Evolutionary conservation across 2,797 vertebrate genomes (phyloP).

Genomic region (Stomatorhinus walkeri): DNA sequence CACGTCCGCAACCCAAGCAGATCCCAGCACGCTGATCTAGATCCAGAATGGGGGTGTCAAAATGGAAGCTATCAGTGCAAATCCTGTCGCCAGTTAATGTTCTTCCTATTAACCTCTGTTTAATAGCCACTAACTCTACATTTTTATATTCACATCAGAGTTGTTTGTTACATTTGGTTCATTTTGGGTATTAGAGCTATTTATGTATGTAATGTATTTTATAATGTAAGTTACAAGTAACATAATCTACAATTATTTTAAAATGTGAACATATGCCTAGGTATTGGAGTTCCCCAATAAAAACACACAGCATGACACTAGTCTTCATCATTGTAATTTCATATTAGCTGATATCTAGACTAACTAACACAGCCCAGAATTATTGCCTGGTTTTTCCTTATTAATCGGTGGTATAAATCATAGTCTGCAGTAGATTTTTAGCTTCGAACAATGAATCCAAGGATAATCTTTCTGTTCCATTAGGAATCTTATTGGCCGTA

Average conservation of each 20-base stretch:
- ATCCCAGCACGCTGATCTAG: background rate
- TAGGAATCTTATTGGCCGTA: background rate
- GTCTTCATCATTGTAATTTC: background rate
- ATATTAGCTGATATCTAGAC: background rate
- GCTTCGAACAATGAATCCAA: background rate
- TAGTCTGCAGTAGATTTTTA: background rate
- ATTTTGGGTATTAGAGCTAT: background rate
- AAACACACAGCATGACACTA: background rate
- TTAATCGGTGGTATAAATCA: background rate
- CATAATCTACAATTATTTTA: background rate
- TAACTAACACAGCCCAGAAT: background rate
- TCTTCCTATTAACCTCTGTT: background rate
- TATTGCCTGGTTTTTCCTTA: background rate
- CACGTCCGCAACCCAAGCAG: conserved; percentile 4
- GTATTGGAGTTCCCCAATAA: background rate
- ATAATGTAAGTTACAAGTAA: background rate
- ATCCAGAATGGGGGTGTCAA: background rate
- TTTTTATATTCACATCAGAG: background rate
- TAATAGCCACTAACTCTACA: background rate
- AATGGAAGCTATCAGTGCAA: background rate
- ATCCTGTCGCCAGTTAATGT: background rate
- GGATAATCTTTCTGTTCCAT: background rate
- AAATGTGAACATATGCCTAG: background rate
- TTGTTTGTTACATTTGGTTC: background rate
- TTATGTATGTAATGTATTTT: background rate